Base-by-base conservation (phyloP, 2,797 vertebrate genomes). In the Naso thynnoides region DNA sequence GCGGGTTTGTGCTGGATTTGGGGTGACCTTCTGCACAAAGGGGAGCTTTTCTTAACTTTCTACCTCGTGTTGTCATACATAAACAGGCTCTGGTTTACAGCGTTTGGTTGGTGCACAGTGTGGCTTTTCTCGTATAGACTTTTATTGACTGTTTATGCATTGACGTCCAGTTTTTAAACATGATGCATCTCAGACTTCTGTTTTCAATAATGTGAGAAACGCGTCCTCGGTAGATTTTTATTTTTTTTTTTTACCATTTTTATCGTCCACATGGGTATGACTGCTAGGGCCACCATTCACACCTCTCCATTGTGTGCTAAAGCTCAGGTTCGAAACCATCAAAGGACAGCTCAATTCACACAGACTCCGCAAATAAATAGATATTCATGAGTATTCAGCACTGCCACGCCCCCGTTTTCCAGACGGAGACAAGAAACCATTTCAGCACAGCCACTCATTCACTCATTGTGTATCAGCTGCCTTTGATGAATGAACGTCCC, bases 231-330 rank as follows among this genome's bases (percentile, higher is more conserved):
- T 14, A 14, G 23, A 38, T 18, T 38, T 18, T 31, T 47, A 0
- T 2, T 6, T 15, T 60, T 27, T 9, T 29, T 10, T 18, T 31
- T 15, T 18, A 33, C 13, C 11, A 13, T 19, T 71, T 49, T 19
- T n/a, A n/a, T n/a, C n/a, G n/a, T n/a, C 16, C 23, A 11, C 19
- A 26, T 6, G 26, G 11, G 21, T 9, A 23, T 18, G 31, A 57
- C 18, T 45, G 29, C 38, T 41, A 5, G 26, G 21, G 24, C 21
- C 26, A 47, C 49, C 45, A 55, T 81, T 88, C 73, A 75, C 85
- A 88, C 79, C 63, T 53, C 49, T 23, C 50, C 9, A 65, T 83
- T 86, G 85, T 89, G 76, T 80, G 83, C 73, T 80, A 74, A 88
- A 57, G 27, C 72, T 61, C 59, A 63, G 64, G 39, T 52, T 63